Conservation (phyloP, 2,797 vertebrate genomes). For the Semotilus atromaculatus region DNA sequence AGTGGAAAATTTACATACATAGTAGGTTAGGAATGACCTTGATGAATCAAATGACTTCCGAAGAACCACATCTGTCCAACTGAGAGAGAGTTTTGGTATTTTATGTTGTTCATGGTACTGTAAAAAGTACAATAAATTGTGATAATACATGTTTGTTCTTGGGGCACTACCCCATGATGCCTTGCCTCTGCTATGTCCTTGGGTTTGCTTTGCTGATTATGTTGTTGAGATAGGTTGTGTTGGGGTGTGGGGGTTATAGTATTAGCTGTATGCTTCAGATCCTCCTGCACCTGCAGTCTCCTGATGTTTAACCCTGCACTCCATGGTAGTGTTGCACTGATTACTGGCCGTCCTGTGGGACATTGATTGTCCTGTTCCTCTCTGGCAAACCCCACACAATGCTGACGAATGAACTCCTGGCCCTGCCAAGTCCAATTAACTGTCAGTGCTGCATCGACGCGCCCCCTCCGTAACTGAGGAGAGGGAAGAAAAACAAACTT, state of each 20-base stretch:
- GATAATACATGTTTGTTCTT: constrained; percentile 4
- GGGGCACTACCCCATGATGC: constrained; percentile 7
- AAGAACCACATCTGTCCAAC: neutral
- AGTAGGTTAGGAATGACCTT: neutral
- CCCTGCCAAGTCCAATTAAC: constrained; percentile 97
- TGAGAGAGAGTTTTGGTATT: constrained; percentile 15
- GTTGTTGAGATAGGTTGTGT: constrained; percentile 39
- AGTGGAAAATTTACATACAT: neutral
- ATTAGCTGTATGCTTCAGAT: constrained; percentile 85
- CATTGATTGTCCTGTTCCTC: constrained; percentile 88
- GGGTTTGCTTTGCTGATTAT: constrained; percentile 24
- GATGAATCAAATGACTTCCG: neutral
- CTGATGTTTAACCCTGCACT: constrained; percentile 92
- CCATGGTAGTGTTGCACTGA: constrained; percentile 93
- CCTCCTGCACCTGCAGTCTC: constrained; percentile 84
- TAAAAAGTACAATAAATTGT: constrained; percentile 20
- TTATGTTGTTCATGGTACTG: neutral
- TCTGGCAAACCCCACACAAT: constrained; percentile 91
- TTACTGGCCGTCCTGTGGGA: constrained; percentile 90
- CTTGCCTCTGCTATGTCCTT: constrained; percentile 26
- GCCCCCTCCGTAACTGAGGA: constrained; percentile 78
- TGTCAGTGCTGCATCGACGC: constrained; percentile 86
- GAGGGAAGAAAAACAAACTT: constrained; percentile 87
- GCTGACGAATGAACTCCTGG: constrained; percentile 95
- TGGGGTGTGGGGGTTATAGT: constrained; percentile 69